Conservation (phyloP, 2,113 vertebrate species). For the Cololabis saira region DNA sequence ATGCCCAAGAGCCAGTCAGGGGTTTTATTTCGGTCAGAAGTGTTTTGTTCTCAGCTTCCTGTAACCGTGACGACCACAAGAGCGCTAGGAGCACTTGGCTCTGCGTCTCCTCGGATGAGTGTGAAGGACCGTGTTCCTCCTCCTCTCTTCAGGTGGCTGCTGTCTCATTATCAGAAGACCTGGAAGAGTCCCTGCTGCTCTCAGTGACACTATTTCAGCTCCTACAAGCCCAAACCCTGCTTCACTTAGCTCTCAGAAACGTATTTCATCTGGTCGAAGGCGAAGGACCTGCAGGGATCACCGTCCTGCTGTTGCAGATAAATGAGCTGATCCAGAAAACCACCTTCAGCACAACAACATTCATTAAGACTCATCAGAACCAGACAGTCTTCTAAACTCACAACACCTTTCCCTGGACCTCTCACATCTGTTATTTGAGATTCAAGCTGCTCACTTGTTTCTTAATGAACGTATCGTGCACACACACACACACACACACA, state of each 20-base stretch:
- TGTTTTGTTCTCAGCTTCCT: background rate
- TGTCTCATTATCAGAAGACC: conserved; percentile 21
- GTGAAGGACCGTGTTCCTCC: background rate
- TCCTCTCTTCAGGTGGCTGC: background rate
- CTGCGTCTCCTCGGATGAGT: background rate
- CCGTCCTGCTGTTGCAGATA: background rate
- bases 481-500: too few relatives aligned
- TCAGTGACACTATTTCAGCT: conserved; percentile 1
- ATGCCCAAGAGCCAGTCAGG: background rate
- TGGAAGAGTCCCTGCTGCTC: background rate
- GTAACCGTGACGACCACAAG: too few relatives aligned
- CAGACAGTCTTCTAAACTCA: background rate
- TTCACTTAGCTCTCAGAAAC: conserved; percentile 1
- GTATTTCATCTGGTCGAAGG: background rate
- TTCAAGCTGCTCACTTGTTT: background rate
- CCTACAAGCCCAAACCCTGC: background rate
- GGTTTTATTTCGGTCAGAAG: background rate
- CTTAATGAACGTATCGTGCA: background rate
- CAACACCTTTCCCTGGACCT: background rate
- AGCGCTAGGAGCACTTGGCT: too few relatives aligned
- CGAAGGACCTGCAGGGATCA: background rate
- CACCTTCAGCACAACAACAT: background rate
- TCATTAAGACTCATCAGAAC: background rate
- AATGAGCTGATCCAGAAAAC: background rate
- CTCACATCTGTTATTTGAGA: background rate